Base-by-base conservation (phyloP, 2,888 invertebrate species). In the Dilophus febrilis region DNA sequence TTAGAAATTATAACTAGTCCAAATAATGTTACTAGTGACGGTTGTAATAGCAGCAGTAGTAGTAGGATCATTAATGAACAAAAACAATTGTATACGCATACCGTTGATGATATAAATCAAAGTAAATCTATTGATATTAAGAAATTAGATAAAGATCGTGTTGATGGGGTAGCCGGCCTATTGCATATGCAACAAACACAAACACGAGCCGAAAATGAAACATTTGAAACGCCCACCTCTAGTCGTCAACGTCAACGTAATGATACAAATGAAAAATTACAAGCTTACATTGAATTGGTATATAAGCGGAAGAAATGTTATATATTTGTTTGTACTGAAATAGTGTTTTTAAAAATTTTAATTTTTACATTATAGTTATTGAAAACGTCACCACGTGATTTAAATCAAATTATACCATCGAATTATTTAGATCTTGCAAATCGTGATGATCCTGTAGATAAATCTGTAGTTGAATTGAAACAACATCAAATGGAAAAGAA, bases 1-100 rank as follows among this genome's bases (percentile, higher is more conserved):
- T 58, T 84, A 28, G 70, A 68, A 48, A 78, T 81, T 43, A 70
- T 82, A 38, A 71, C 74, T 7, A 58, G 58, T 10, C 60, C 60
- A n/a, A 56, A 48, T n/a, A 32, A 27, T 33, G n/a, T 12, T 48
- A 39, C 12, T 44, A 47, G 22, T n/a, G 37, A 34, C 10, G 30
- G 17, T 22, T n/a, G n/a, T 3, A 10, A 6, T 14, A 29, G 5
- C 17, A n/a, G 40, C 14, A 27, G 16, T 17, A 29, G 11, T 6
- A 40, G 42, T 29, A 40, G 16, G n/a, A 40, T 19, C 16, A 44
- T 30, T 8, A 53, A 54, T 26, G 41, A 36, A 6, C 29, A 12
- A 31, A 6, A 31, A 16, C 13, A 37, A 19, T n/a, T n/a, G n/a
- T n/a, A n/a, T 29, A 29, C 11, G 11, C 11, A 29, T 29, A 29